Evolutionary conservation across 2,888 invertebrate genomes (phyloP).

Genomic region (Nymphalis c-album): DNA sequence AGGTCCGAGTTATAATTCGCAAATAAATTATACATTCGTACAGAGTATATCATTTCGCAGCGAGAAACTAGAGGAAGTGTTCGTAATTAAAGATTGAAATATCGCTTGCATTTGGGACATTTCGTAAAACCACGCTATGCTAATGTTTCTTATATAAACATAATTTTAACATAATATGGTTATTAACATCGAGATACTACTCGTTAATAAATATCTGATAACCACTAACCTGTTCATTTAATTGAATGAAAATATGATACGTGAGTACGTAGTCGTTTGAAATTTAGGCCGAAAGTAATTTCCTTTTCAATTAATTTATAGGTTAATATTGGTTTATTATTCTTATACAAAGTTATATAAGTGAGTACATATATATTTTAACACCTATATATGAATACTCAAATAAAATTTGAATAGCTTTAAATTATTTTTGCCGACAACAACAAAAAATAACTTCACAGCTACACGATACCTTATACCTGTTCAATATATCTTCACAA

Average conservation of each 20-base stretch:
- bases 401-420: too few species aligned
- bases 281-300: too few species aligned
- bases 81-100: constrained; percentile 37
- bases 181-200: constrained; percentile 12
- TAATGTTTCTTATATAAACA: constrained; percentile 18
- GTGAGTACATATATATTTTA: too few species aligned
- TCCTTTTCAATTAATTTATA: too few species aligned
- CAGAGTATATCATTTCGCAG: constrained; percentile 9
- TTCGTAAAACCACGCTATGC: constrained; percentile 32
- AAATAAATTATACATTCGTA: constrained; percentile 13
- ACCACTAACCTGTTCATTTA: neutral
- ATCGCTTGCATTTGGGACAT: constrained; percentile 36
- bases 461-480: neutral
- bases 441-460: too few species aligned
- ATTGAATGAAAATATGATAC: constrained; percentile 2
- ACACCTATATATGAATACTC: too few species aligned
- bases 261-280: too few species aligned
- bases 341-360: too few species aligned
- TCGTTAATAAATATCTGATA: constrained; percentile 11
- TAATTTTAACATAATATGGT: constrained; percentile 20
- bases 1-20: constrained; percentile 13
- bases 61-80: constrained; percentile 29
- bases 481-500: constrained; percentile 7
- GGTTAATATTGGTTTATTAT: too few species aligned
- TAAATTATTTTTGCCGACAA: too few species aligned